Base-by-base conservation (phyloP, 2,113 vertebrate genomes). In the Pelusios castaneus region DNA sequence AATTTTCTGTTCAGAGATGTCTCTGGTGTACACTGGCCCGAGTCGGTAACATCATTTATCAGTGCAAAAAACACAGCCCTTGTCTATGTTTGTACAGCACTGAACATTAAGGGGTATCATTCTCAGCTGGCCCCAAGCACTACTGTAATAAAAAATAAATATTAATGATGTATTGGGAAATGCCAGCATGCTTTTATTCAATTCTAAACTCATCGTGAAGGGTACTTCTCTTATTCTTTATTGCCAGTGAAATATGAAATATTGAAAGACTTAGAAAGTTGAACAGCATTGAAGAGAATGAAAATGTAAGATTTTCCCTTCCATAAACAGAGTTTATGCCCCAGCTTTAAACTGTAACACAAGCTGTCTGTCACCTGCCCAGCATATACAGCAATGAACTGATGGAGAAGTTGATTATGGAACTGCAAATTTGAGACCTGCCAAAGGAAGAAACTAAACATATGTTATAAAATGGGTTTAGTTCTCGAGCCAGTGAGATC, bases 261-360 rank as follows among this genome's bases (percentile, higher is more conserved):
- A 0, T 34, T 84, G 82, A 78, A 92, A 90, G 12, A 8, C 22
- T 31, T 41, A 27, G 22, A 43, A 94, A 92, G 12, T 6, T 17
- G 34, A 41, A 80, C 55, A 91, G 17, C 85, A 80, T 41, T 70
- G 82, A 83, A 43, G 87, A 16, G 56, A 81, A 93, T 54, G 43
- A 89, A n/a, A 91, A 47, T 51, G 79, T 47, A 85, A 24, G 0
- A 0, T 54, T 2, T 47, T 89, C n/a, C 41, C 70, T 11, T 75
- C 41, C 38, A 25, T 17, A 43, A 21, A 24, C 24, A 25, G 70
- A 75, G 11, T 31, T 41, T 27, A 75, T 27, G 6, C 24, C 70
- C 70, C 70, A 75, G 24, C 24, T 75, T 11, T 25, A 24, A 43
- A 24, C 67, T 2, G 10, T 73, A 73, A 41, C 22, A 73, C 38